A percentile compares a stretch with the other conserved stretches of the same genome.
Evolutionary conservation across 1,140 invertebrate genomes (phyloP).

Genomic region (Drosophila baimaii): DNA sequence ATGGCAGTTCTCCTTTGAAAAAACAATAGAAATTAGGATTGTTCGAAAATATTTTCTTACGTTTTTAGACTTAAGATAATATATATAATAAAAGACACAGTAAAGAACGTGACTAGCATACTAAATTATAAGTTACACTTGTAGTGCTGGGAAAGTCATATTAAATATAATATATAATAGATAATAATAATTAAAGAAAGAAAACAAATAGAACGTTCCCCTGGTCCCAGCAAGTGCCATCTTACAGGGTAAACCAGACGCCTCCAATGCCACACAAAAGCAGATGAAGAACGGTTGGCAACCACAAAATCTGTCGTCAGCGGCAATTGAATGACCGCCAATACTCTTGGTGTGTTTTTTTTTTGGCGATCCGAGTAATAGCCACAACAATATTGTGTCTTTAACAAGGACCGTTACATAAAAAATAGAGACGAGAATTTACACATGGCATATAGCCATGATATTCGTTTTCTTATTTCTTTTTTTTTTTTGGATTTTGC

Average conservation of each 20-base stretch:
- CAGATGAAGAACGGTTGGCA: slow-evolving; percentile 32
- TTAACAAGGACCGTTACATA: slow-evolving; percentile 74
- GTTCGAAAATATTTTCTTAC: no score
- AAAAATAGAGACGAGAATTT: slow-evolving; percentile 40
- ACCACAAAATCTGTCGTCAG: slow-evolving; percentile 10
- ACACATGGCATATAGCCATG: slow-evolving; percentile 13
- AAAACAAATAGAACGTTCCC: background rate
- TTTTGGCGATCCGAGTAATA: slow-evolving; percentile 5
- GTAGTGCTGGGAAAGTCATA: no score
- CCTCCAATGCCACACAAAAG: background rate
- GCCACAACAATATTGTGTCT: slow-evolving; percentile 46
- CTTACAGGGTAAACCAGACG: background rate
- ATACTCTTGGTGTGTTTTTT: slow-evolving; percentile 5
- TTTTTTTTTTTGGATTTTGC: no score
- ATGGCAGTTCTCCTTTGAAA: background rate
- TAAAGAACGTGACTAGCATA: no score
- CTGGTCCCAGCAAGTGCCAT: background rate
- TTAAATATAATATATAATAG: background rate
- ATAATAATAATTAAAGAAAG: no score
- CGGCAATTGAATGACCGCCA: slow-evolving; percentile 41
- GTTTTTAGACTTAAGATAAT: background rate
- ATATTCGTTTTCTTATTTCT: slow-evolving; percentile 16
- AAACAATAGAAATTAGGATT: background rate
- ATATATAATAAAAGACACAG: background rate
- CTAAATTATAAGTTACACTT: no score